Base-by-base conservation (phyloP, 1,140 invertebrate species). In the Helicoverpa armigera region DNA sequence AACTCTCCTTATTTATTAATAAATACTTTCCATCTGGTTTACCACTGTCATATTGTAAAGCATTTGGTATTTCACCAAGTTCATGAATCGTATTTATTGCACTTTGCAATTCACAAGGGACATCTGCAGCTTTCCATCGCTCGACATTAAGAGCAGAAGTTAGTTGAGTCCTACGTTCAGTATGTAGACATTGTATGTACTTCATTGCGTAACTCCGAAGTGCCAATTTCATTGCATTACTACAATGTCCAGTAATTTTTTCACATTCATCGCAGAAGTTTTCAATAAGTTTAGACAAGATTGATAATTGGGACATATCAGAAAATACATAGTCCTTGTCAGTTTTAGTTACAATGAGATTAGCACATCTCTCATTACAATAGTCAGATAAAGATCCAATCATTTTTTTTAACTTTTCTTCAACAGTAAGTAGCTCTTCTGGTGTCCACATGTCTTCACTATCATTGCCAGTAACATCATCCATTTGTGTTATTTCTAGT, bases 101-200 rank as follows among this genome's bases (percentile, higher is more conserved):
- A 79, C 95, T 95, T 94, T 99, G 98, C 91, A 99, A 97, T 91
- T 98, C 98, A 79, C 95, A 92, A 0, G 98, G 97, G 60, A 99
- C 98, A 85, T 99, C 98, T n/a, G 98, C 98, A 86, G 97, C 96
- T 90, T 98, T 98, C 99, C 99, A 99, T 70, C 97, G 96, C 94
- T 99, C 99, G 84, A 96, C 97, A 88, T 99, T 99, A 53, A 99
- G 94, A 53, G 99, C 96, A 79, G 97, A 88, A 81, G 96, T 97
- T 29, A 99, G 94, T 93, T 99, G 99, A 29, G 96, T 97, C 92
- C 98, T 98, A 60, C 98, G 95, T 88, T 99, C 98, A 65, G 97
- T 96, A 92, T 99, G 99, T 92, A 99, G 99, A 87, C 97, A 96
- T 86, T 98, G 97, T 58, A 99, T 97, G 95, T 99, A 99, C 91